Evolutionary conservation across 1,140 invertebrate species (phyloP), one percentile per base, ranked within the genome.

Genomic region (Nasonia giraulti): DNA sequence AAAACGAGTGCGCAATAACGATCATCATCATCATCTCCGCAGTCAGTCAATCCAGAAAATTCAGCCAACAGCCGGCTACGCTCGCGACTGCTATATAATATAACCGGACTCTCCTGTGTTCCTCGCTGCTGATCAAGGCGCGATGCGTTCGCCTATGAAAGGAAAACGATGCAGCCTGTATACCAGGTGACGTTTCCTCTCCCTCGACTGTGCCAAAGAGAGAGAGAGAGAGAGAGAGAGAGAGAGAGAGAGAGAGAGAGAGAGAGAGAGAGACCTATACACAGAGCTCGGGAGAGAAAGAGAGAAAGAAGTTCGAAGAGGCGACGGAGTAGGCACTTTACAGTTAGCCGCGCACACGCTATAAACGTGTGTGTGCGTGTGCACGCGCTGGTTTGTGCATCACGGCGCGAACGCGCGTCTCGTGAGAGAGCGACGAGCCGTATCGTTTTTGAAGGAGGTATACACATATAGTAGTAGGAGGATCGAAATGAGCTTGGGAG

Each of bases 171-270:
- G 87, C 33, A 37, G 33, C 87, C 81, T 84, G 86, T 86, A 86
- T 85, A 86, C 88, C 88, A 87, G 87, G 87, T 89, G 88, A 90
- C 88, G 88, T 85, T 88, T 66, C 75, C 82, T 69, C 84, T 69
- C 47, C 73, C 17, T 50, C 7, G 40, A 44, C 3, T 6, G 23
- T 37, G 27, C 27, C 27, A 11, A 12, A 44, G 40, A 44, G 5
- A 66, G 27, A 27, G 27, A 27, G 27, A 44, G 40, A 44, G 12
- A 23, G 20, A 50, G 14, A 77, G 27, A 27, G 27, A 27, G 27
- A 27, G 27, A 27, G 27, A 27, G 27, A 27, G 27, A 0, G 27
- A 27, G 27, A 27, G 27, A 27, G 27, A 27, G 27, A 44, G 40
- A 44, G 5, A 66, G 27, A 27, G 27, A 27, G 27, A 44, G 40